phyloP scores from a whole-genome alignment of 2,888 invertebrate genomes.

The Phania funesta region DNA sequence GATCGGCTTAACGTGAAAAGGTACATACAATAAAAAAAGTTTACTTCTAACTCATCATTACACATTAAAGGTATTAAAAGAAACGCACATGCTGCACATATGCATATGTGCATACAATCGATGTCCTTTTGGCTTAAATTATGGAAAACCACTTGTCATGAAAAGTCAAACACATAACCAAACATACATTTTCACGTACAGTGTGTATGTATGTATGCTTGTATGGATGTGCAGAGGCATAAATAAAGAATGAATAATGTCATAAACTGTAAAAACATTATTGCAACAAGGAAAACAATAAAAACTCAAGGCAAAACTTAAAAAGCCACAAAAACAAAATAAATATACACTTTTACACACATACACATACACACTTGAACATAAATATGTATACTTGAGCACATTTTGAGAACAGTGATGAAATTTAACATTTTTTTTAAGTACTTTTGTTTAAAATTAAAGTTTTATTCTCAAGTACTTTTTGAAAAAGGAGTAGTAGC shows the following conservation, averaged over 20 bases:
- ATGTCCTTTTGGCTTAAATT: conserved; percentile 49
- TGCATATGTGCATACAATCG: background rate
- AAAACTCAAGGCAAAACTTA: conserved; percentile 50
- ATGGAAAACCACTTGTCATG: conserved; percentile 61
- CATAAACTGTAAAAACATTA: conserved; percentile 40
- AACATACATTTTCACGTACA: background rate
- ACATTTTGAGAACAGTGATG: too few species aligned
- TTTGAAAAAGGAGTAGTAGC: too few species aligned
- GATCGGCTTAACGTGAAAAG: too few species aligned
- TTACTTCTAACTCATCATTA: background rate
- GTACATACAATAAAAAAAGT: conserved; percentile 20
- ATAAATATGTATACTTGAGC: background rate
- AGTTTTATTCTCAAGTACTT: too few species aligned
- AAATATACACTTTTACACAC: background rate
- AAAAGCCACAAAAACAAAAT: conserved; percentile 46
- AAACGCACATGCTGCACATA: background rate
- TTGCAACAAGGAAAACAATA: conserved; percentile 18
- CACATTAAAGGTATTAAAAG: background rate
- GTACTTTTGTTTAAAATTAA: too few species aligned
- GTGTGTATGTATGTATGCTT: too few species aligned
- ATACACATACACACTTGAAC: background rate
- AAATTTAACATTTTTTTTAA: too few species aligned
- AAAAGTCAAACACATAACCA: conserved; percentile 2
- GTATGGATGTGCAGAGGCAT: conserved; percentile 15
- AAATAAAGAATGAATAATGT: conserved; percentile 48